phyloP scores from a whole-genome alignment of 2,888 invertebrate species.

The Eilema griseolum region DNA sequence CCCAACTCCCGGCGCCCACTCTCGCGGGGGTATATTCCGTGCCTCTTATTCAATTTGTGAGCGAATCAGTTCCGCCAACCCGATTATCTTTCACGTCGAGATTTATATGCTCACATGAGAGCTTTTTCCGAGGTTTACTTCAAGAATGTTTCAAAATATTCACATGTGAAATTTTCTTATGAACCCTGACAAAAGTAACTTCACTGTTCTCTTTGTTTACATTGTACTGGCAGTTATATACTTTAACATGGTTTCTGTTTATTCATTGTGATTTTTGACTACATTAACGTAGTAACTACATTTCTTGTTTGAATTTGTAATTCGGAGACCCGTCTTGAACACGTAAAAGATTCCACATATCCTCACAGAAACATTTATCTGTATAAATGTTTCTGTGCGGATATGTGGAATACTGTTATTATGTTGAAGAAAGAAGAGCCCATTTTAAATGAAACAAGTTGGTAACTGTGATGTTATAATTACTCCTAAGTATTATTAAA shows the following conservation, averaged over 20 bases:
- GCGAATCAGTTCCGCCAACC: slow-evolving; percentile 84
- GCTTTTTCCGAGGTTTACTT: slow-evolving; percentile 68
- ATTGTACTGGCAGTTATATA: not conserved
- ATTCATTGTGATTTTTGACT: not conserved
- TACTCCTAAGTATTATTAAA: not conserved
- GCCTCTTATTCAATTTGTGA: slow-evolving; percentile 85
- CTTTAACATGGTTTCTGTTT: not conserved
- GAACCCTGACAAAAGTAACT: slow-evolving; percentile 8
- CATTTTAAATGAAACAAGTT: not conserved
- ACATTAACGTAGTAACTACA: not conserved
- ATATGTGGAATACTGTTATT: no score
- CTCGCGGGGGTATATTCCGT: slow-evolving; percentile 70
- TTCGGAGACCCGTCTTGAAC: not conserved
- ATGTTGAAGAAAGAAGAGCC: not conserved
- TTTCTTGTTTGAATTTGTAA: not conserved
- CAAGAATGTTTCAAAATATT: slow-evolving; percentile 62
- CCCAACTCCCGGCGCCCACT: slow-evolving; percentile 53
- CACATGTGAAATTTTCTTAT: slow-evolving; percentile 48
- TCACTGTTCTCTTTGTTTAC: slow-evolving; percentile 1
- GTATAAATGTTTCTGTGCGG: no score
- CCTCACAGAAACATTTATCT: not conserved
- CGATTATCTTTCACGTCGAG: slow-evolving; percentile 83
- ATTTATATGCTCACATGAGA: slow-evolving; percentile 79
- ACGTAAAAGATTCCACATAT: not conserved
- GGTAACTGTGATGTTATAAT: not conserved